Evolutionary conservation across 2,113 vertebrate genomes (phyloP), one percentile per base, ranked within the genome.

Genomic region (Lamprologus sp.): DNA sequence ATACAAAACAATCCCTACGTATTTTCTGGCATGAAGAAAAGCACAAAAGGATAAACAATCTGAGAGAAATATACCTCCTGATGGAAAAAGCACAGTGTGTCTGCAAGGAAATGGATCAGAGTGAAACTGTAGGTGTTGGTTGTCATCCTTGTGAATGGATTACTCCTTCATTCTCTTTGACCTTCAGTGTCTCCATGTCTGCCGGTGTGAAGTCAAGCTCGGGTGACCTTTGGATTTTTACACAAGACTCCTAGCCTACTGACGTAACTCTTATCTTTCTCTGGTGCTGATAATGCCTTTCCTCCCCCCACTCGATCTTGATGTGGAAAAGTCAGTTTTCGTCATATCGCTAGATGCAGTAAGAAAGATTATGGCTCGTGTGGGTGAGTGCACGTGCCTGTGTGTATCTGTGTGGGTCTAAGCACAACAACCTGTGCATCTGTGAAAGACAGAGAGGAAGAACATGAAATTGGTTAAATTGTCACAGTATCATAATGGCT

Each of bases 241-340:
- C 81, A 73, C 88, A 82, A 88, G 83, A 91, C 89, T 93, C 79
- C 75, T 63, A 81, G 84, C 89, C 90, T 84, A 81, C 60, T 45
- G 15, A 84, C 42, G 81, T 56, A 87, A 60, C 90, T 92, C 92
- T 94, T 95, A 95, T 95, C 92, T 94, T 58, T 88, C 87, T 88
- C 85, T 60, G 79, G 15, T 84, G 84, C 93, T 87, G 93, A 95
- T 94, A 95, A 90, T 88, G 85, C 92, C 87, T 49, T 56, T n/a
- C 15, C 77, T 17, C 26, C 40, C 51, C 37, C 60, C 77, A 45
- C 91, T 89, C 84, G 3, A 89, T 92, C 92, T 87, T 88, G 94
- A 93, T 94, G 93, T 93, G 93, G 84, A 91, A 94, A 94, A 95
- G 90, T 93, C 93, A 88, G 91, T 85, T 92, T 89, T 89, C 35